Conservation (phyloP, 1,140 invertebrate species). For the Musca domestica region DNA sequence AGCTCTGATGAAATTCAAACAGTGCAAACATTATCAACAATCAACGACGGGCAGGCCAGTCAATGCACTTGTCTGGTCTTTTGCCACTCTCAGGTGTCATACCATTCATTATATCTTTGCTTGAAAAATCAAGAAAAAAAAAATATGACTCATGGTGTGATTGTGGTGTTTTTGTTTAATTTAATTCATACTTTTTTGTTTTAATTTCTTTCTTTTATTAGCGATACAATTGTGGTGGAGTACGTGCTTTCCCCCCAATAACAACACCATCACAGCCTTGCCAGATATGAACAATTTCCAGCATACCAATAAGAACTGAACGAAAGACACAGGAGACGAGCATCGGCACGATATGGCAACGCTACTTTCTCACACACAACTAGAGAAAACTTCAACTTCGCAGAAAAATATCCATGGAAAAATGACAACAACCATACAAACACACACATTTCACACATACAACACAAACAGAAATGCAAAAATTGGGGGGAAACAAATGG, state of each 20-base stretch:
- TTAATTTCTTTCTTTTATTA: neutral
- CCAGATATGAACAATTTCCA: neutral
- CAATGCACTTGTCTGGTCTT: too few relatives aligned
- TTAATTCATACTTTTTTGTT: neutral
- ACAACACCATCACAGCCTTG: too few relatives aligned
- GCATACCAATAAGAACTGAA: slow-evolving; percentile 12
- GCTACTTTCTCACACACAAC: too few relatives aligned
- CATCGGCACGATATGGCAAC: neutral
- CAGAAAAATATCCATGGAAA: slow-evolving; percentile 26
- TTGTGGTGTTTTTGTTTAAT: neutral
- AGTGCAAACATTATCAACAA: too few relatives aligned
- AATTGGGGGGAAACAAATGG: slow-evolving; percentile 26
- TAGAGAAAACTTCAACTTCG: slow-evolving; percentile 6
- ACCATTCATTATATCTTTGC: neutral
- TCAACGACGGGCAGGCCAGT: too few relatives aligned
- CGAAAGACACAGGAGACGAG: neutral
- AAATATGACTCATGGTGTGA: neutral
- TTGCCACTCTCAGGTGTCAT: neutral
- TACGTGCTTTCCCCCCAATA: too few relatives aligned
- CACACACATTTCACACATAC: slow-evolving; percentile 28
- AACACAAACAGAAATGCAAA: slow-evolving; percentile 15
- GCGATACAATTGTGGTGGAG: too few relatives aligned
- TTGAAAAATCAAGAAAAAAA: neutral
- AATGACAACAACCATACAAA: slow-evolving; percentile 35
- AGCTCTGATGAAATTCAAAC: too few relatives aligned